Conservation (phyloP, 1,140 invertebrate species). For the Papilio helenus region DNA sequence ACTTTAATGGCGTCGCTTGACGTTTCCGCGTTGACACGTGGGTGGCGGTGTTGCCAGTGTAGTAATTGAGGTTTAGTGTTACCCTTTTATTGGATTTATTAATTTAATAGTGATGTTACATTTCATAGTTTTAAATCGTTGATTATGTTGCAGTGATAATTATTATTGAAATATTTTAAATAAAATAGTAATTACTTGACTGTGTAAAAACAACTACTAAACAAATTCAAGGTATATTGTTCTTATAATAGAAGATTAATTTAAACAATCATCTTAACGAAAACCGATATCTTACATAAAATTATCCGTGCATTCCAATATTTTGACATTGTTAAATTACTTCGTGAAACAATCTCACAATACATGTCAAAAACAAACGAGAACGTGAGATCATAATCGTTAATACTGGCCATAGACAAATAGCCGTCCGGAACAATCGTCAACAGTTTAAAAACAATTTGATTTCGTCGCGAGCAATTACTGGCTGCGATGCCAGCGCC, state of each 20-base stretch:
- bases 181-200: too few relatives aligned
- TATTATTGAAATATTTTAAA: too few relatives aligned
- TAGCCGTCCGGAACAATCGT: constrained; percentile 77
- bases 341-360: constrained; percentile 45
- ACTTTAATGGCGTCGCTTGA: constrained; percentile 12
- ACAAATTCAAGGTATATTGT: neutral
- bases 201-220: too few relatives aligned
- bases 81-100: neutral
- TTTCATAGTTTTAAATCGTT: neutral
- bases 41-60: constrained; percentile 37
- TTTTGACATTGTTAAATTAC: constrained; percentile 33
- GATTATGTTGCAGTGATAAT: too few relatives aligned
- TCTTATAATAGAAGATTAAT: neutral
- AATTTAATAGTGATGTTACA: neutral
- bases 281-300: neutral
- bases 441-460: constrained; percentile 80
- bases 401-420: constrained; percentile 74
- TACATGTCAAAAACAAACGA: constrained; percentile 51
- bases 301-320: neutral
- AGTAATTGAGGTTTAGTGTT: constrained; percentile 17
- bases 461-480: constrained; percentile 76
- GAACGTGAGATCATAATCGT: constrained; percentile 63
- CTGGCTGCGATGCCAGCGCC: constrained; percentile 66
- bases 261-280: neutral
- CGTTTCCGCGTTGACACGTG: constrained; percentile 35